These are phyloP conservation scores for Thereva unica DNA, from an alignment of 2,888 invertebrate species.

Conservation along the genomic window DNA sequence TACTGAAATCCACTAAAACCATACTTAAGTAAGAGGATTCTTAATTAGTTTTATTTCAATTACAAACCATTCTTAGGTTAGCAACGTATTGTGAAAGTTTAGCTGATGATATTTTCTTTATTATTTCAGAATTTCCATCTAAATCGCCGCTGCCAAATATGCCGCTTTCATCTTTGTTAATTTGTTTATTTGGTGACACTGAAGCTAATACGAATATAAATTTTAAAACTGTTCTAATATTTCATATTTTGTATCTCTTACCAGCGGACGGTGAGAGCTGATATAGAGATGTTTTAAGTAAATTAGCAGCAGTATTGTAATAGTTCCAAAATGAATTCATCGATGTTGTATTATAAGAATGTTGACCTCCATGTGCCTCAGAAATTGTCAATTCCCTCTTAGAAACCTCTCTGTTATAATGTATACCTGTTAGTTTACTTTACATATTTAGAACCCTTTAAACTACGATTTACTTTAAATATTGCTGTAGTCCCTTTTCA, in stretches of 20 bases:
- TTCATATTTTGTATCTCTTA: constrained; percentile 33
- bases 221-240: constrained; percentile 8
- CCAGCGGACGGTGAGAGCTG: constrained; percentile 54
- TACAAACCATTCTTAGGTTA: constrained; percentile 72
- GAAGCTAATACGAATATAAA: constrained; percentile 40
- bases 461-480: constrained; percentile 56
- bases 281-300: constrained; percentile 55
- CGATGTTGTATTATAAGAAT: constrained; percentile 46
- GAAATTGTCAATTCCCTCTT: constrained; percentile 50
- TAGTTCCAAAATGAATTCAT: constrained; percentile 58
- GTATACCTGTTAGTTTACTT: background rate
- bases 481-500: constrained; percentile 59
- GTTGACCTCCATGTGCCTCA: constrained; percentile 46
- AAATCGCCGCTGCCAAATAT: constrained; percentile 47
- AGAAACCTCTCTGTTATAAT: constrained; percentile 46
- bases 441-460: background rate
- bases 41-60: constrained; percentile 27
- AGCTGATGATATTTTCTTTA: constrained; percentile 60
- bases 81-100: constrained; percentile 78
- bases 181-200: constrained; percentile 52
- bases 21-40: constrained; percentile 8
- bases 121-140: constrained; percentile 56
- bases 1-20: constrained; percentile 77
- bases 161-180: constrained; percentile 53
- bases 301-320: constrained; percentile 54